Evolutionary conservation across 1,140 invertebrate species (phyloP).

Genomic region (Pinna nobilis): DNA sequence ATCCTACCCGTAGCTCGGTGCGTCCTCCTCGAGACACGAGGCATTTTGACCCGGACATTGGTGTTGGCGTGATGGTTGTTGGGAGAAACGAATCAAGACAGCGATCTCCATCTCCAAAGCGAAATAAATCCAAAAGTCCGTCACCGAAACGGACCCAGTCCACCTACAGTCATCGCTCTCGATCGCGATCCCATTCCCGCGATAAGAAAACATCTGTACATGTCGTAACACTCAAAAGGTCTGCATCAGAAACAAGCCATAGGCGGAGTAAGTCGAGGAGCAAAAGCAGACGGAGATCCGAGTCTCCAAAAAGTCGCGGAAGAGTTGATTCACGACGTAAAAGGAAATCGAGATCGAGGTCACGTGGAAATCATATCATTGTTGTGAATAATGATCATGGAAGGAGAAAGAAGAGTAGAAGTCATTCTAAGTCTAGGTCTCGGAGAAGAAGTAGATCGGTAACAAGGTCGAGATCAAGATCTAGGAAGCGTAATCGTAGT

Average conservation of each 20-base stretch:
- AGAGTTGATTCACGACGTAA: not conserved
- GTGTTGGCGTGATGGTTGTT: constrained; percentile 37
- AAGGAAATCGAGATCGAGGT: constrained; percentile 1
- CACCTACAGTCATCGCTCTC: too few relatives aligned
- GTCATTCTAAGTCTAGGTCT: constrained; percentile 10
- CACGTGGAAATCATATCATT: not conserved
- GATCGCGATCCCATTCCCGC: constrained; percentile 20
- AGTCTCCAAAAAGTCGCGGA: constrained; percentile 3
- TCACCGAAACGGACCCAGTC: not conserved
- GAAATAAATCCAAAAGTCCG: not conserved
- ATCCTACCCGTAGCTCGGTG: constrained; percentile 32
- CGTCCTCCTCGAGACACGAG: constrained; percentile 33
- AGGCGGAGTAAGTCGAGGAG: not conserved
- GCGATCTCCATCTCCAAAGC: not conserved
- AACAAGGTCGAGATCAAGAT: constrained; percentile 17
- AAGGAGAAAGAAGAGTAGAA: constrained; percentile 1
- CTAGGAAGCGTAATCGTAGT: not conserved
- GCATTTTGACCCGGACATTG: constrained; percentile 43
- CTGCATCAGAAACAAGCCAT: not conserved
- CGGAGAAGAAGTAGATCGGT: not conserved
- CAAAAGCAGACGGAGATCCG: not conserved
- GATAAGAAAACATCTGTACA: not conserved
- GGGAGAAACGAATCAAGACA: constrained; percentile 10
- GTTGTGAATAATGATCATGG: constrained; percentile 2
- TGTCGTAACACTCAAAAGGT: not conserved